Percentiles rank a stretch among this genome's conserved stretches.
Evolutionary conservation across 2,888 invertebrate genomes (phyloP).

Genomic region (Drosophila prostipennis): DNA sequence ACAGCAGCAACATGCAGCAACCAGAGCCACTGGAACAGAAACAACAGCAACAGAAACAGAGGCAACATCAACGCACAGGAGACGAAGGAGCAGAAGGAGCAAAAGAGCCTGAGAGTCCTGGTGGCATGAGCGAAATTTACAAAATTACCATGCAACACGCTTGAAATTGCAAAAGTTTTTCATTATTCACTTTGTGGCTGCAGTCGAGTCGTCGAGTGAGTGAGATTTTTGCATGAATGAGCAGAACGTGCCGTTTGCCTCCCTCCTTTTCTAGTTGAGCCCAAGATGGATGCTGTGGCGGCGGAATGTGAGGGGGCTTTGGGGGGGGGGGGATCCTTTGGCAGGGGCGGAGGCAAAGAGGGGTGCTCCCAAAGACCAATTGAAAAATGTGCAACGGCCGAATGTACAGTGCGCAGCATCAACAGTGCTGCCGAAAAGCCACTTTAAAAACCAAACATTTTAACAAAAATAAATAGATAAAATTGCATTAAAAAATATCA

Average conservation of each 20-base stretch:
- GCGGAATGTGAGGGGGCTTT: background rate
- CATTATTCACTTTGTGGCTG: constrained; percentile 82
- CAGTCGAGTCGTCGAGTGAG: constrained; percentile 77
- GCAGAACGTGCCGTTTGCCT: constrained; percentile 69
- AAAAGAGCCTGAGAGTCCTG: constrained; percentile 29
- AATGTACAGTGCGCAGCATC: constrained; percentile 55
- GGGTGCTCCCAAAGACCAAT: constrained; percentile 65
- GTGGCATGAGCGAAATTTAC: constrained; percentile 65
- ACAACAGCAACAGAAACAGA: constrained; percentile 34
- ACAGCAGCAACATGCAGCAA: constrained; percentile 33
- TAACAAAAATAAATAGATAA: background rate
- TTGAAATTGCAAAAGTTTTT: constrained; percentile 82
- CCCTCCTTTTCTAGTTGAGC: constrained; percentile 26
- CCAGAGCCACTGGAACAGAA: constrained; percentile 38
- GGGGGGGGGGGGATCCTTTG: background rate
- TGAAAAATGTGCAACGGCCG: constrained; percentile 76
- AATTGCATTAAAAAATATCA: no score
- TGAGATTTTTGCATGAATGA: constrained; percentile 81
- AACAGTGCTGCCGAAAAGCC: constrained; percentile 27
- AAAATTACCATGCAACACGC: constrained; percentile 80
- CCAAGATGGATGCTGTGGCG: constrained; percentile 68
- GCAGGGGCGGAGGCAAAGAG: constrained; percentile 20
- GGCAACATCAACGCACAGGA: constrained; percentile 42
- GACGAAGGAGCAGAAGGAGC: constrained; percentile 23
- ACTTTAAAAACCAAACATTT: background rate